A percentile compares a stretch with the other conserved stretches of the same genome.
phyloP scores from a whole-genome alignment of 2,113 vertebrate species.

The Recurvirostra avosetta region DNA sequence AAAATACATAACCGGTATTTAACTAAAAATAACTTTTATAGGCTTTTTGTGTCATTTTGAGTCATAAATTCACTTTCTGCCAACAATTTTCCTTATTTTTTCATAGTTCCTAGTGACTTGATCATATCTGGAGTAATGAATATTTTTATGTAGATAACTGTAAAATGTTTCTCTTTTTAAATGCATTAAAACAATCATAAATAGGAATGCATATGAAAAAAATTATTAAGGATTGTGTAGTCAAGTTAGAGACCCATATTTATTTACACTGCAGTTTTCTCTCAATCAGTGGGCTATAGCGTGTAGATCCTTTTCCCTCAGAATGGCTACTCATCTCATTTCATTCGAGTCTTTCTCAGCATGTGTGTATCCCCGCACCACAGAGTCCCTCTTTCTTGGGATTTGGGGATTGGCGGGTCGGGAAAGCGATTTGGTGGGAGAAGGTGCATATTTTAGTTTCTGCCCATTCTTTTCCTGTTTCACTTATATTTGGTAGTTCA shows the following conservation, averaged over 20 bases:
- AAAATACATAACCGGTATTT: slow-evolving; percentile 60
- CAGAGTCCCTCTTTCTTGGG: not conserved
- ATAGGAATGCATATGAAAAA: slow-evolving; percentile 37
- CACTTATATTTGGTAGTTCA: not conserved
- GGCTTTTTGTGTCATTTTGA: slow-evolving; percentile 26
- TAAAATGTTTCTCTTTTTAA: slow-evolving; percentile 47
- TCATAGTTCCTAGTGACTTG: not conserved
- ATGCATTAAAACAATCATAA: slow-evolving; percentile 56
- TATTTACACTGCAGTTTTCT: not conserved
- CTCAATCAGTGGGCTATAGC: not conserved
- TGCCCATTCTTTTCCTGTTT: not conserved
- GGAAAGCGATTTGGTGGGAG: not conserved
- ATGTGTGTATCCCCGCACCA: not conserved
- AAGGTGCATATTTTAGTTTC: not conserved
- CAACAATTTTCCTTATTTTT: not conserved
- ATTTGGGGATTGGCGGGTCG: not conserved
- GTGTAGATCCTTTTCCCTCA: not conserved
- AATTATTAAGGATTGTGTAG: not conserved
- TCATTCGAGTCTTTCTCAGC: not conserved
- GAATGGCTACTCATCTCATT: not conserved
- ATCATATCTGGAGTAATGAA: not conserved
- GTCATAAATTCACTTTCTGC: slow-evolving; percentile 13
- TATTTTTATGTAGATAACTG: slow-evolving; percentile 29
- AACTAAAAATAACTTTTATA: slow-evolving; percentile 45
- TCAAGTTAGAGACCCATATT: not conserved